phyloP scores from a whole-genome alignment of 2,113 vertebrate species.

The Talpa occidentalis region DNA sequence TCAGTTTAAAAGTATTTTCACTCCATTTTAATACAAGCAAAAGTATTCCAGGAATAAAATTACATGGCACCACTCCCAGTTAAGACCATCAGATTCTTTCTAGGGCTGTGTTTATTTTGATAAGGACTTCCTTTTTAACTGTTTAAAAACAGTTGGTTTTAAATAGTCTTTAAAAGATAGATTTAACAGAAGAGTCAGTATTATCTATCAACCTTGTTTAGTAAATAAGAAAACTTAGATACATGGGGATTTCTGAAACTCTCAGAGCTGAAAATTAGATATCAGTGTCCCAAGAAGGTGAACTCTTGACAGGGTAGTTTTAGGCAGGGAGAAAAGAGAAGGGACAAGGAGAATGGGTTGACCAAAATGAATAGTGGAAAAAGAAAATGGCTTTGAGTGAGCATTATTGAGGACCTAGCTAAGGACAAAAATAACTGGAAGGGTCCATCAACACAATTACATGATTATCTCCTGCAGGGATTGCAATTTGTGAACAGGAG shows the following conservation, averaged over 20 bases:
- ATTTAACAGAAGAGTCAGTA: not conserved
- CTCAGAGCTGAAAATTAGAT: slow-evolving; percentile 21
- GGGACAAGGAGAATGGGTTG: not conserved
- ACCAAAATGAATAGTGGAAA: not conserved
- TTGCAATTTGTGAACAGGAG: not conserved
- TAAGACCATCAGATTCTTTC: not conserved
- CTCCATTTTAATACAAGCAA: slow-evolving; percentile 10
- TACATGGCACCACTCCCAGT: not conserved
- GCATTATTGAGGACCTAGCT: not conserved
- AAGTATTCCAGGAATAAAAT: slow-evolving; percentile 24
- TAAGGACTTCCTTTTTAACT: slow-evolving; percentile 17
- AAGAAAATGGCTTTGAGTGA: not conserved
- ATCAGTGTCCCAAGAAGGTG: not conserved
- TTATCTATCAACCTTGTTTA: not conserved
- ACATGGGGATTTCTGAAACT: not conserved
- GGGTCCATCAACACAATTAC: not conserved
- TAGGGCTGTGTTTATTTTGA: slow-evolving; percentile 53
- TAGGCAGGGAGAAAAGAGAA: not conserved
- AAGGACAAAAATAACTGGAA: not conserved
- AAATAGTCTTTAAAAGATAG: not conserved
- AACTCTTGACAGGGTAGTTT: not conserved
- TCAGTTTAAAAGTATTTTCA: slow-evolving; percentile 12
- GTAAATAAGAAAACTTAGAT: slow-evolving; percentile 11
- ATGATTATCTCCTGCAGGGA: not conserved
- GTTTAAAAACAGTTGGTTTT: not conserved